Conservation (phyloP, 2,113 vertebrate species). For the Hystrix brachyura region DNA sequence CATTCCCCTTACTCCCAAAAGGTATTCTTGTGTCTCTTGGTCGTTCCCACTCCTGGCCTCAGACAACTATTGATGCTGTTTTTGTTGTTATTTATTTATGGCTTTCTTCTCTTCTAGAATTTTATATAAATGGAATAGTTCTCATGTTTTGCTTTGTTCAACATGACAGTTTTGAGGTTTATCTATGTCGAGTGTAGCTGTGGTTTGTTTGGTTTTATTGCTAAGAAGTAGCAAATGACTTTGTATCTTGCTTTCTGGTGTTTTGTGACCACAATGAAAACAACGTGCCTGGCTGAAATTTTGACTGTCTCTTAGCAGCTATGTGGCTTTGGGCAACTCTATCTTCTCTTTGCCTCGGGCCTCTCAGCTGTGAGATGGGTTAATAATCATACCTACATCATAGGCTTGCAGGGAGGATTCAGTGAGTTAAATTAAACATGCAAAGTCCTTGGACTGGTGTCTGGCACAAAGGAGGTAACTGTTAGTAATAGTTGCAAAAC, state of each 20-base stretch:
- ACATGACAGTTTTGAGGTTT: slow-evolving; percentile 40
- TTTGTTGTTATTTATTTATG: slow-evolving; percentile 44
- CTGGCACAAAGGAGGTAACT: neutral
- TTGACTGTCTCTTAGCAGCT: slow-evolving; percentile 6
- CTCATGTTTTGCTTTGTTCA: slow-evolving; percentile 30
- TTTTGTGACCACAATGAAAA: neutral
- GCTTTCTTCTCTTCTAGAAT: slow-evolving; percentile 37
- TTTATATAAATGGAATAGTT: slow-evolving; percentile 25
- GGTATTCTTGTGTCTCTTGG: neutral
- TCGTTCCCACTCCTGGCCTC: neutral
- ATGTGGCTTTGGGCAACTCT: slow-evolving; percentile 10
- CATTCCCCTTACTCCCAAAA: neutral
- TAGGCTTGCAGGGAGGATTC: neutral
- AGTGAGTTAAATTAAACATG: slow-evolving; percentile 15
- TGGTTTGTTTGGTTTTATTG: slow-evolving; percentile 46
- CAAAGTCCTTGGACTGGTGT: neutral
- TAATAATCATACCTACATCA: neutral
- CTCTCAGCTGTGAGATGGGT: slow-evolving; percentile 27
- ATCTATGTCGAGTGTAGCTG: neutral
- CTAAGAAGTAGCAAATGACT: neutral
- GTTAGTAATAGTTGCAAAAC: neutral
- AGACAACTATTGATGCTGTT: neutral
- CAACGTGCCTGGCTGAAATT: neutral
- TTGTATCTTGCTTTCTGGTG: slow-evolving; percentile 41
- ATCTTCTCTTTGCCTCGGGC: neutral